Evolutionary conservation across 2,797 vertebrate species (phyloP).

Genomic region (Siniperca obscura): DNA sequence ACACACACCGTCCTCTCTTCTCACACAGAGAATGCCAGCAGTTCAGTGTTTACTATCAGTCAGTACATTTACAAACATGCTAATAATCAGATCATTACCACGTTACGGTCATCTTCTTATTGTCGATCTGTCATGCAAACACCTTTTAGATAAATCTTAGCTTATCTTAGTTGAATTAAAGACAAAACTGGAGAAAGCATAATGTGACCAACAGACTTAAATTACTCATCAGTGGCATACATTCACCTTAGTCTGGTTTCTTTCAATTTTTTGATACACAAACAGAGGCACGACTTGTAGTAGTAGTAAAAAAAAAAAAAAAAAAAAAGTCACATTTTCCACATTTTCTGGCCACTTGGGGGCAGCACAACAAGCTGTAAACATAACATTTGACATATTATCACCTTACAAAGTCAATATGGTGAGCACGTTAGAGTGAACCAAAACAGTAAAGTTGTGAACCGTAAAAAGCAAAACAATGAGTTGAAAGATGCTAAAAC

Average conservation of each 20-base stretch:
- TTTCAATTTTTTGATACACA: not conserved
- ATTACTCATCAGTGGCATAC: not conserved
- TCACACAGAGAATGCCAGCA: not conserved
- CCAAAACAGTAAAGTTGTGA: not conserved
- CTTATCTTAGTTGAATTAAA: not conserved
- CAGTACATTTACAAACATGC: conserved; percentile 8
- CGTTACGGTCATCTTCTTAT: not conserved
- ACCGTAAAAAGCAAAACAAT: not conserved
- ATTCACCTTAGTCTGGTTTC: not conserved
- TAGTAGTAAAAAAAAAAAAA: too few species aligned
- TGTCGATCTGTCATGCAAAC: not conserved
- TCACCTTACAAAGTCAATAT: not conserved
- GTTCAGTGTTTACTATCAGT: conserved; percentile 24
- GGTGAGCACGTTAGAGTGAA: not conserved
- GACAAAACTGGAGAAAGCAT: not conserved
- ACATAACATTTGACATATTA: not conserved
- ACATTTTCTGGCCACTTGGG: not conserved
- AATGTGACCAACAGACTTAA: not conserved
- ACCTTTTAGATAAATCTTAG: not conserved
- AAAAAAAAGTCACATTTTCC: not conserved
- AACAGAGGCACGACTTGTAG: fast-evolving
- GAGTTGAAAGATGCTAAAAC: not conserved
- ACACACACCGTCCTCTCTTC: conserved; percentile 2
- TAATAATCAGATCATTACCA: conserved; percentile 11
- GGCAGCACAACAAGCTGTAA: not conserved